Evolutionary conservation across 2,888 invertebrate species (phyloP).

Genomic region (Invenusta paracnida): DNA sequence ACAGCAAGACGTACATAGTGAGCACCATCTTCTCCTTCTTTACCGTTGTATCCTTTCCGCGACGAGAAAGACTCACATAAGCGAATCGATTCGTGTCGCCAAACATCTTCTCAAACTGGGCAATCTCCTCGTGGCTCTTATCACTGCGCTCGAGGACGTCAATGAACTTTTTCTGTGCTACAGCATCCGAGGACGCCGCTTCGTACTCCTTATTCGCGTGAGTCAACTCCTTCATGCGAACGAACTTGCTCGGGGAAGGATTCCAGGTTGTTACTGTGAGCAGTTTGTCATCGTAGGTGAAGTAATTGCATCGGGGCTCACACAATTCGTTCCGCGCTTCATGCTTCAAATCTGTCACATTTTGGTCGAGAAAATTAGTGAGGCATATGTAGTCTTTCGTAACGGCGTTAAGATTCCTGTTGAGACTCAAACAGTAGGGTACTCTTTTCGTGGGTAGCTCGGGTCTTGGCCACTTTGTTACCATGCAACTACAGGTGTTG

Average conservation of each 20-base stretch:
- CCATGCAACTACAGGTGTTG: constrained; percentile 32
- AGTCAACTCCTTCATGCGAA: background rate
- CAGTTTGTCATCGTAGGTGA: constrained; percentile 34
- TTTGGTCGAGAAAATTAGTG: too few species aligned
- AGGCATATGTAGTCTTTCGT: constrained; percentile 13
- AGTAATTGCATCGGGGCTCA: constrained; percentile 37
- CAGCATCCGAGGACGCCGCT: too few species aligned
- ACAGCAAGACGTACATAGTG: too few species aligned
- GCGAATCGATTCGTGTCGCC: too few species aligned
- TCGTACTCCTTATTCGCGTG: background rate
- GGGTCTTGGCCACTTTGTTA: constrained; percentile 11
- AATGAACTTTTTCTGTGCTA: too few species aligned
- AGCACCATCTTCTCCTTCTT: too few species aligned
- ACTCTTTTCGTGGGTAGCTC: constrained; percentile 9
- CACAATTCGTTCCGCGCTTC: constrained; percentile 20
- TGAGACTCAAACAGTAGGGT: constrained; percentile 38
- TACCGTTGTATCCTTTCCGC: too few species aligned
- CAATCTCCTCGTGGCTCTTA: too few species aligned
- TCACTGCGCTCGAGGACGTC: too few species aligned
- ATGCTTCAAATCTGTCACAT: constrained; percentile 18
- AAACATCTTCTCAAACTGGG: too few species aligned
- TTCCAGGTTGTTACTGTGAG: background rate
- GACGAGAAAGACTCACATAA: too few species aligned
- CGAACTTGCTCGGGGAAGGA: background rate
- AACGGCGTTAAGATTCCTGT: background rate